Conservation (phyloP, 1,140 invertebrate species). For the Chrysoperla carnea region DNA sequence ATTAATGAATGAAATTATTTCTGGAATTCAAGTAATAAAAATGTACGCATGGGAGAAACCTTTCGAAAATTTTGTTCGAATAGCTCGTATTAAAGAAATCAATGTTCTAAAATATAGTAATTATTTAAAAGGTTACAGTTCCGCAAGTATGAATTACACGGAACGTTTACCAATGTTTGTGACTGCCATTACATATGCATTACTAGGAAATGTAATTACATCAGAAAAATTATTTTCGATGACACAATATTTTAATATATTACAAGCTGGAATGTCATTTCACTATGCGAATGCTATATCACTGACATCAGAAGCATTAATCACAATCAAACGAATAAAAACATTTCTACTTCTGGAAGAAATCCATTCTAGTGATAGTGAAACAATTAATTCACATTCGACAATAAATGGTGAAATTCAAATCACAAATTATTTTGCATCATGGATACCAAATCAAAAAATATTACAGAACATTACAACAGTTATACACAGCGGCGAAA, state of each 20-base stretch:
- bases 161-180: slow-evolving; percentile 56
- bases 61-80: slow-evolving; percentile 35
- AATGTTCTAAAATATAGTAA: slow-evolving; percentile 44
- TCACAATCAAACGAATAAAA: slow-evolving; percentile 48
- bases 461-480: slow-evolving; percentile 38
- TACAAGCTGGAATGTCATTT: slow-evolving; percentile 41
- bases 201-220: slow-evolving; percentile 43
- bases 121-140: slow-evolving; percentile 50
- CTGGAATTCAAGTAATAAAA: slow-evolving; percentile 57
- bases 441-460: slow-evolving; percentile 28
- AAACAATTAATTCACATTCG: slow-evolving; percentile 3
- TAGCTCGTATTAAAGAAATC: slow-evolving; percentile 40
- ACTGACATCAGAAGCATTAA: slow-evolving; percentile 38
- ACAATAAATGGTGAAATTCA: slow-evolving; percentile 19
- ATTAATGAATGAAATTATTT: slow-evolving; percentile 64
- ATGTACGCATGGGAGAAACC: slow-evolving; percentile 67
- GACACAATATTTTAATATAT: slow-evolving; percentile 48
- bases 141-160: slow-evolving; percentile 48
- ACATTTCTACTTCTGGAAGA: slow-evolving; percentile 41
- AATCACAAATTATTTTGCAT: slow-evolving; percentile 29
- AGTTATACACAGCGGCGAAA: slow-evolving; percentile 38
- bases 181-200: slow-evolving; percentile 47
- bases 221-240: slow-evolving; percentile 53
- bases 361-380: background rate
- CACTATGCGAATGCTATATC: slow-evolving; percentile 56